Evolutionary conservation across 1,140 invertebrate genomes (phyloP).

Genomic region (Drosophila bocqueti): DNA sequence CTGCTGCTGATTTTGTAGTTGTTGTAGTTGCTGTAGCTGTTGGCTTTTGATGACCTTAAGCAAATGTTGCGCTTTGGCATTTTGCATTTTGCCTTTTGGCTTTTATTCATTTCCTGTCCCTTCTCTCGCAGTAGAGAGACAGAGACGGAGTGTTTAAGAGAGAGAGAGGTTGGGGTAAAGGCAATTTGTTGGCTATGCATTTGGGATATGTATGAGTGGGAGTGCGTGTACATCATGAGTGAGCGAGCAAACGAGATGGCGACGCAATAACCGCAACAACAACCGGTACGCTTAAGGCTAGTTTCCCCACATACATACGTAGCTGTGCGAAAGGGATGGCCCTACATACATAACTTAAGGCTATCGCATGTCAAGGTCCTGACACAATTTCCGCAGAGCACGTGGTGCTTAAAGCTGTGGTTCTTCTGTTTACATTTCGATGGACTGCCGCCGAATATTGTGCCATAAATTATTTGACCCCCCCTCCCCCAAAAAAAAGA

Average conservation of each 20-base stretch:
- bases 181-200: conserved; percentile 49
- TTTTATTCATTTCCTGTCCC: conserved; percentile 17
- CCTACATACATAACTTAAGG: conserved; percentile 59
- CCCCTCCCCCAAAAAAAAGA: not conserved
- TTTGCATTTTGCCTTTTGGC: conserved; percentile 29
- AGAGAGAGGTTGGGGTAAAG: conserved; percentile 15
- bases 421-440: conserved; percentile 41
- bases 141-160: conserved; percentile 9
- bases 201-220: conserved; percentile 26
- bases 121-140: conserved; percentile 8
- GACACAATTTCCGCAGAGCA: conserved; percentile 66
- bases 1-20: conserved; percentile 25
- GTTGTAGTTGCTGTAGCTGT: conserved; percentile 13
- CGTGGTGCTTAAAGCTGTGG: conserved; percentile 45
- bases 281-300: conserved; percentile 59
- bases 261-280: conserved; percentile 54
- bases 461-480: conserved; percentile 41
- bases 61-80: conserved; percentile 29
- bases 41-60: conserved; percentile 31
- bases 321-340: conserved; percentile 17
- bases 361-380: conserved; percentile 72
- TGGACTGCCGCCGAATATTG: conserved; percentile 39
- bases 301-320: conserved; percentile 11
- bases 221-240: not conserved
- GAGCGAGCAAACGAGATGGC: conserved; percentile 5